A percentile compares a stretch with the other conserved stretches of the same genome.
Evolutionary conservation across 2,888 invertebrate species (phyloP).

Genomic region (Argyresthia goedartella): DNA sequence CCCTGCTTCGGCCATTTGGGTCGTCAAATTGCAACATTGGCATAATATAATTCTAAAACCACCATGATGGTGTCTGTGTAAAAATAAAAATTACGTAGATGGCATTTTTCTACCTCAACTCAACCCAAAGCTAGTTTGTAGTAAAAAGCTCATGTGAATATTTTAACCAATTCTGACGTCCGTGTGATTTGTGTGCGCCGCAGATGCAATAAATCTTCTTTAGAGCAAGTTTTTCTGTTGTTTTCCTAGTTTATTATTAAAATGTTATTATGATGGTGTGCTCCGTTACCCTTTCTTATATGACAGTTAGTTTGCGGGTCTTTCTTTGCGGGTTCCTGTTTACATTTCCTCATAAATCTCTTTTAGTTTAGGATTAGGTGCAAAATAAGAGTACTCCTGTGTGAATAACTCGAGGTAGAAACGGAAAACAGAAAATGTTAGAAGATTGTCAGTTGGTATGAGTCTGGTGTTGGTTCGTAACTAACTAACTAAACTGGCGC

Average conservation of each 20-base stretch:
- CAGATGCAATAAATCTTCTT: constrained; percentile 48
- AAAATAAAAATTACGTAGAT: not conserved
- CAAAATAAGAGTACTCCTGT: too few relatives aligned
- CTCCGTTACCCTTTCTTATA: not conserved
- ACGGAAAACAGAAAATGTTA: too few relatives aligned
- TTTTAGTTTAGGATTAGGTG: too few relatives aligned
- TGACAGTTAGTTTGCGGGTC: not conserved
- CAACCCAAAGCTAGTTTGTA: too few relatives aligned
- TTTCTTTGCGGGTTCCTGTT: not conserved
- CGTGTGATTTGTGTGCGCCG: constrained; percentile 48
- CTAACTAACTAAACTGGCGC: too few relatives aligned
- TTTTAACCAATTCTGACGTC: constrained; percentile 46
- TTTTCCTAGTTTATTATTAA: constrained; percentile 43
- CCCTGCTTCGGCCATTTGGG: too few relatives aligned
- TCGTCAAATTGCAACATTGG: too few relatives aligned
- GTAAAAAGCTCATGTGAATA: not conserved
- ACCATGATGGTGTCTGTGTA: too few relatives aligned
- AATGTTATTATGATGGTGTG: constrained; percentile 45
- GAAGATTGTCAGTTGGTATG: too few relatives aligned
- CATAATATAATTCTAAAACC: too few relatives aligned
- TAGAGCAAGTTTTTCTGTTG: not conserved
- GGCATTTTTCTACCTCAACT: not conserved
- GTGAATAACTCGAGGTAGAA: too few relatives aligned
- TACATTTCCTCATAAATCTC: not conserved
- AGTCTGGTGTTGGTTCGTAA: too few relatives aligned